Base-by-base conservation (phyloP, 2,797 vertebrate species). In the Catostomus latipinnis region DNA sequence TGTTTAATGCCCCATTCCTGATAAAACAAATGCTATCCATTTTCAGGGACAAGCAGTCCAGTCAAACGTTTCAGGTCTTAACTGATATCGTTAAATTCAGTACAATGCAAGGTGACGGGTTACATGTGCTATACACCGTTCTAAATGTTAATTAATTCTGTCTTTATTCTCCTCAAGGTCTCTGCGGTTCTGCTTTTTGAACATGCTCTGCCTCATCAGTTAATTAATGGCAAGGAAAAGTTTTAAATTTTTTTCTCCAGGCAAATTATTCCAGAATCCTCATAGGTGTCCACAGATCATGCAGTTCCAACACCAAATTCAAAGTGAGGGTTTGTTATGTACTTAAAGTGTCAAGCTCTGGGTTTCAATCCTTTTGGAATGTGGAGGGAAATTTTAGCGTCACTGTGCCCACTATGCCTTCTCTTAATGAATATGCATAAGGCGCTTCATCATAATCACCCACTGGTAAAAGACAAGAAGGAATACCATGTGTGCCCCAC, bases 121-220 rank as follows among this genome's bases (percentile, higher is more conserved):
- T 79, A 67, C 84, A 88, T 84, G 84, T 85, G 78, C 65, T 84
- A 74, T 18, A 72, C 85, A 82, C 90, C 86, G 81, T 87, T 82
- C 85, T 86, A 88, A 84, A 88, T 87, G 85, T 88, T 91, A 91
- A 93, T 92, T 89, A 93, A 92, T 88, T 89, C 78, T 74, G 83
- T 7, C 82, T 88, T 87, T 88, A 81, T 72, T 82, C 60, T 89
- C 83, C 84, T 86, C 83, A 87, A 78, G 66, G 76, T 85, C 70
- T 79, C 78, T 72, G 62, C 61, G 70, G 58, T 62, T 83, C 84
- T 65, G 81, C 71, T 81, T 82, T 86, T 88, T 86, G 57, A 5
- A 70, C 84, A 85, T 77, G 85, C 85, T 85, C 84, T 54, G 76
- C 67, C 67, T 86, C 13, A 79, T 67, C 65, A 67, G 84, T 88